phyloP scores from a whole-genome alignment of 2,888 invertebrate genomes.

The Macrosoma leucophasiata region DNA sequence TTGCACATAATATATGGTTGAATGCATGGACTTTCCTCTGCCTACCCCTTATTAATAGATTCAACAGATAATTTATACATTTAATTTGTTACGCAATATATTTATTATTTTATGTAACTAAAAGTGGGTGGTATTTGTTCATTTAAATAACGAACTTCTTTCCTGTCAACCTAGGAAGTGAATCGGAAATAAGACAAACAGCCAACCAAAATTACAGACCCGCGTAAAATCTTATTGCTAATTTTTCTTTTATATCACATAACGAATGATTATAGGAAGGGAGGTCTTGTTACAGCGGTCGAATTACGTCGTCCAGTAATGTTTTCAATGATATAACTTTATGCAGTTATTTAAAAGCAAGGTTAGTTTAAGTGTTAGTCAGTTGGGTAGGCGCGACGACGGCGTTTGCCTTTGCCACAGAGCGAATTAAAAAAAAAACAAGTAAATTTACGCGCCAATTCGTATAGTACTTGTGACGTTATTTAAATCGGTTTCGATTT shows the following conservation, averaged over 20 bases:
- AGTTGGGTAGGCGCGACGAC: constrained; percentile 46
- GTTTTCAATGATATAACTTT: constrained; percentile 26
- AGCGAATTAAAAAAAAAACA: constrained; percentile 33
- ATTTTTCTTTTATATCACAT: constrained; percentile 2
- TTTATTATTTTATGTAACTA: too few species aligned
- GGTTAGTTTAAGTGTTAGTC: constrained; percentile 32
- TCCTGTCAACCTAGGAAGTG: too few species aligned
- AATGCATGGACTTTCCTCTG: too few species aligned
- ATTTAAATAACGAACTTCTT: too few species aligned
- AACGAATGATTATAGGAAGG: constrained; percentile 1
- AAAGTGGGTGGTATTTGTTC: too few species aligned
- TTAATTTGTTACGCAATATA: too few species aligned
- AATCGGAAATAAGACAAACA: too few species aligned
- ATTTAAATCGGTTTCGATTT: constrained; percentile 30
- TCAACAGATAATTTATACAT: too few species aligned
- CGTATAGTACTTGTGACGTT: constrained; percentile 47
- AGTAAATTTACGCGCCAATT: constrained; percentile 43
- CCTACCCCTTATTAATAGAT: too few species aligned
- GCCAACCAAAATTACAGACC: not conserved
- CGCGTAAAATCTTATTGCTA: not conserved
- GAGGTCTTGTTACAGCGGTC: constrained; percentile 8
- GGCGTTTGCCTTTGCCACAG: constrained; percentile 45
- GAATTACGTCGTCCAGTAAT: constrained; percentile 18
- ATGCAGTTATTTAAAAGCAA: constrained; percentile 41
- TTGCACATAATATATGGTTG: too few species aligned